Base-by-base conservation (phyloP, 2,888 invertebrate genomes). In the Arge pagana region DNA sequence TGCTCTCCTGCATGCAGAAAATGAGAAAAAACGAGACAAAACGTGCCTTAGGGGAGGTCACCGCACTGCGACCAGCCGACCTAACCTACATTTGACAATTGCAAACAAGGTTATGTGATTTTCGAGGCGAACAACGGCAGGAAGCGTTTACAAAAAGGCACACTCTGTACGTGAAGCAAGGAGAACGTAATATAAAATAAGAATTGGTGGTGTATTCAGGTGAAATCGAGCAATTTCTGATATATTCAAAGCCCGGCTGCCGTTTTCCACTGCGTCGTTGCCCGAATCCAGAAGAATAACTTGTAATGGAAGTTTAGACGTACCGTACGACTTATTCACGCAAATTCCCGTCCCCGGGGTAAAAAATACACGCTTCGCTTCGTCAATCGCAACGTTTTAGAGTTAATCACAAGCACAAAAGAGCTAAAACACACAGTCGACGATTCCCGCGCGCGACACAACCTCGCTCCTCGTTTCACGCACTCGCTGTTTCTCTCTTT, bases 81-180 rank as follows among this genome's bases (percentile, higher is more conserved):
- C 68, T 74, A 74, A 74, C 74, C 74, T 74, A 71, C 63, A 72
- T 72, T 63, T 66, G 69, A 66, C 68, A 70, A 65, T 64, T 57
- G 54, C 49, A 40, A 53, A 48, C 19, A 54, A 54, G 58, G 55
- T 57, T 57, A 60, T 57, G 55, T 52, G 48, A 10, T 51, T 50
- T 42, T 36, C 23, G 8, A n/a, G 13, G 39, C 15, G 21, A 26
- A 26, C 18, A 43, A 37, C 31, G 11, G 33, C 4, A n/a, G n/a
- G 31, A 13, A 33, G 24, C 23, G 23, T 45, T 45, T 45, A 33
- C 33, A 35, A n/a, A 6, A n/a, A 15, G 6, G 21, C 31, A 8
- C 11, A 15, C 5, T 23, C 15, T 10, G 3, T 10, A 10, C 2
- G 13, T 3, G 23, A 10, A 35, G 24, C 15, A 24, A 21, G 19